These are phyloP conservation scores for Phyllotreta cruciferae DNA, from an alignment of 2,888 invertebrate species.

Conservation along the genomic window DNA sequence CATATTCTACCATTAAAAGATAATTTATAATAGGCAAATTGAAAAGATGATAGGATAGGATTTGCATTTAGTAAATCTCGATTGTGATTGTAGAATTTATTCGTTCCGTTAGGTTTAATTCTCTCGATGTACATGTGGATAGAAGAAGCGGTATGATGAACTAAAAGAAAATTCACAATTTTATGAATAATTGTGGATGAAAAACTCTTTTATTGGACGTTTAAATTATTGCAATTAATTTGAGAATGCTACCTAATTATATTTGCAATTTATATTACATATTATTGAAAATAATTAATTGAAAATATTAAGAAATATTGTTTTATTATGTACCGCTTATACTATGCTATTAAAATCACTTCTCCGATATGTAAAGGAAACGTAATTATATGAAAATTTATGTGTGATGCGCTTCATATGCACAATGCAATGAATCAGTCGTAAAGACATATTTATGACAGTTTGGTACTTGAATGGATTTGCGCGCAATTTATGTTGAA, in stretches of 20 bases:
- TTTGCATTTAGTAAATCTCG: constrained; percentile 39
- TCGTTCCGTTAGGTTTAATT: constrained; percentile 23
- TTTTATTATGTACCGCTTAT: not conserved
- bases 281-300: no score
- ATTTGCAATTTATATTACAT: no score
- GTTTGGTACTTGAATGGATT: constrained; percentile 15
- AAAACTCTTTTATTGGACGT: no score
- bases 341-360: constrained; percentile 6
- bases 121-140: not conserved
- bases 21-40: constrained; percentile 38
- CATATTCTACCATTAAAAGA: constrained; percentile 29
- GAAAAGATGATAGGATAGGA: constrained; percentile 38
- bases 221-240: no score
- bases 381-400: constrained; percentile 36
- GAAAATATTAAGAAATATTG: no score
- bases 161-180: no score
- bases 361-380: constrained; percentile 32
- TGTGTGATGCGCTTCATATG: constrained; percentile 28
- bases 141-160: constrained; percentile 6
- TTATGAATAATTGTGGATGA: no score
- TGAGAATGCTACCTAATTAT: no score
- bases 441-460: constrained; percentile 11
- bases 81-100: constrained; percentile 32
- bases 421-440: constrained; percentile 12
- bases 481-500: constrained; percentile 8